Percentiles rank a stretch among this genome's conserved stretches.
phyloP scores from a whole-genome alignment of 2,797 vertebrate genomes.

The Sternotherus odoratus region DNA sequence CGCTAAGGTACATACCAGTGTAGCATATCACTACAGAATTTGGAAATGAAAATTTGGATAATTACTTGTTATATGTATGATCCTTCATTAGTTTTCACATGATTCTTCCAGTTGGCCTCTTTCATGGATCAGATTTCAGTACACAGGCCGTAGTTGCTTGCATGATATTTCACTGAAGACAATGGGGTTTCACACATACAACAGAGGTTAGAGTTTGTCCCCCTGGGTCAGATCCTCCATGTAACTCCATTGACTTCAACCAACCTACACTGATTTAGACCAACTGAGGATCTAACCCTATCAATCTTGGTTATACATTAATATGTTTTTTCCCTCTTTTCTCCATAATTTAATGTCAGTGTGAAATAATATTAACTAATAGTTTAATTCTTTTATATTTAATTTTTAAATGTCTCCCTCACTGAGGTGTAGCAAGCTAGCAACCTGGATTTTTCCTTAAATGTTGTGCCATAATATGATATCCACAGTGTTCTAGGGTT shows the following conservation, averaged over 20 bases:
- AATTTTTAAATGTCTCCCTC: background rate
- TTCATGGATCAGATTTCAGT: background rate
- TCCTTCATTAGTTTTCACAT: background rate
- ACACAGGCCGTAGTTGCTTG: background rate
- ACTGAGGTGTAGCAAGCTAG: background rate
- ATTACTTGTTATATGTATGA: background rate
- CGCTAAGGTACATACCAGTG: background rate
- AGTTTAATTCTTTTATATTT: background rate
- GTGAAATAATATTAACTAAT: background rate
- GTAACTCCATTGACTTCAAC: background rate
- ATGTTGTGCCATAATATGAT: background rate
- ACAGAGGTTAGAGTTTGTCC: background rate
- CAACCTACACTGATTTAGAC: background rate
- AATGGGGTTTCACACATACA: background rate
- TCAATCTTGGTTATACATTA: background rate
- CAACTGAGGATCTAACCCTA: background rate
- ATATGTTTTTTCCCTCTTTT: background rate
- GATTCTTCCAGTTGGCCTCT: background rate
- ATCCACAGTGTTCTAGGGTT: background rate
- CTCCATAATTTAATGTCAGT: background rate
- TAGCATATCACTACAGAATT: slow-evolving; percentile 19
- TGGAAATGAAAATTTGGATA: background rate
- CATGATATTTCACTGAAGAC: background rate
- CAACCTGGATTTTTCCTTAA: background rate
- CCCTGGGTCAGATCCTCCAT: background rate